Base-by-base conservation (phyloP, 1,140 invertebrate species). In the Trachelipus rathkii region DNA sequence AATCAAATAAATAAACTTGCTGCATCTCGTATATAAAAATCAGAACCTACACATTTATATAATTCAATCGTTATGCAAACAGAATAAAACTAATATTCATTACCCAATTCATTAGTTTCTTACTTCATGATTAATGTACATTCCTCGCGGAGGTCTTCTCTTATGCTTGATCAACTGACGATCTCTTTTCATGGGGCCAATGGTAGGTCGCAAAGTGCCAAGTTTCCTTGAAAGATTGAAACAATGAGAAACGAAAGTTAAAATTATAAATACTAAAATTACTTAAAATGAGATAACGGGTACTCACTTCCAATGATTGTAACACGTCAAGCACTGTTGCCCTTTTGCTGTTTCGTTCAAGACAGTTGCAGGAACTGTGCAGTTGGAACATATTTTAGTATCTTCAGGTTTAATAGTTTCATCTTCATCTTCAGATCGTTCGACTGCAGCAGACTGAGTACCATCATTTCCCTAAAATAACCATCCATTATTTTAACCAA, bases 41-140 rank as follows among this genome's bases (percentile, higher is more conserved):
- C 33, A n/a, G n/a, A n/a, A n/a, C n/a, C n/a, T n/a, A n/a, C n/a
- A n/a, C n/a, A n/a, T n/a, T 33, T 33, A 33, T 3, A 6, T 33
- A 33, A 33, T 33, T 33, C 1, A 33, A 33, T 33, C 33, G 2
- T 33, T 33, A 33, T 6, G 33, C 6, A 33, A 33, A 1, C 33
- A 33, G 6, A 33, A 6, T 33, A 33, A 33, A 33, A 33, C 33
- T 33, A 33, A 33, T 33, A 33, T 33, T 33, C 33, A 33, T 33
- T 33, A 33, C 33, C 33, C 44, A 60, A 23, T 60, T 4, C 21
- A 77, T 19, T 82, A 98, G 89, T 88, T 97, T 95, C 85, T 97
- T 95, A 85, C 96, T 85, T 97, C 95, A 85, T 97, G 93, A 88
- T 96, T 96, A 84, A 98, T 92, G 87, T 95, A 94, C 92, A 99